A percentile compares a stretch with the other conserved stretches of the same genome.
These are phyloP conservation scores for Sebastes schlegelii DNA, from an alignment of 2,113 vertebrate genomes.

Conservation along the genomic window DNA sequence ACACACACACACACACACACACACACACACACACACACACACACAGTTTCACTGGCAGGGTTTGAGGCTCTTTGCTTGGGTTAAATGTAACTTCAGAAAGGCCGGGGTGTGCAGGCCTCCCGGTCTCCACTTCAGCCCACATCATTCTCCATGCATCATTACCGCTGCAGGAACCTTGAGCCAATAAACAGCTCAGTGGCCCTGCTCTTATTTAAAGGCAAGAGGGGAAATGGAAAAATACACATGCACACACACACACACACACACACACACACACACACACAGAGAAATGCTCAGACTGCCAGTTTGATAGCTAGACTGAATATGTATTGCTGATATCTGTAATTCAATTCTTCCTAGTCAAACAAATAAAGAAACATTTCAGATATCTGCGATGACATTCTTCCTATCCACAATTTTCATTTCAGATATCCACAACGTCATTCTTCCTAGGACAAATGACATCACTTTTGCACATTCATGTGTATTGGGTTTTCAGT, in stretches of 20 bases:
- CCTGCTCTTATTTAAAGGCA: slow-evolving; percentile 75
- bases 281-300: neutral
- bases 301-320: neutral
- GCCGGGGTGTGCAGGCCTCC: slow-evolving; percentile 56
- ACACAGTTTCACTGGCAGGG: slow-evolving; percentile 34
- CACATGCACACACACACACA: slow-evolving; percentile 36
- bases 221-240: slow-evolving; percentile 71
- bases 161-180: slow-evolving; percentile 79
- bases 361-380: no score
- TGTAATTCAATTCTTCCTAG: no score
- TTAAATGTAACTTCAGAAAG: slow-evolving; percentile 70
- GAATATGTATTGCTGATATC: no score
- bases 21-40: slow-evolving; percentile 29
- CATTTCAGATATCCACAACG: no score
- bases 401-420: no score
- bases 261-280: slow-evolving; percentile 39
- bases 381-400: no score
- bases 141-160: slow-evolving; percentile 85
- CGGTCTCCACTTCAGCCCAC: slow-evolving; percentile 62
- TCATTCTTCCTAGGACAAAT: no score
- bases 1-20: slow-evolving; percentile 31
- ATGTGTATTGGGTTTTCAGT: no score
- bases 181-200: slow-evolving; percentile 81
- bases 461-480: no score
- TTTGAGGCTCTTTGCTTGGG: slow-evolving; percentile 42